Conservation (phyloP, 2,797 vertebrate genomes). For the Knipowitschia caucasica region DNA sequence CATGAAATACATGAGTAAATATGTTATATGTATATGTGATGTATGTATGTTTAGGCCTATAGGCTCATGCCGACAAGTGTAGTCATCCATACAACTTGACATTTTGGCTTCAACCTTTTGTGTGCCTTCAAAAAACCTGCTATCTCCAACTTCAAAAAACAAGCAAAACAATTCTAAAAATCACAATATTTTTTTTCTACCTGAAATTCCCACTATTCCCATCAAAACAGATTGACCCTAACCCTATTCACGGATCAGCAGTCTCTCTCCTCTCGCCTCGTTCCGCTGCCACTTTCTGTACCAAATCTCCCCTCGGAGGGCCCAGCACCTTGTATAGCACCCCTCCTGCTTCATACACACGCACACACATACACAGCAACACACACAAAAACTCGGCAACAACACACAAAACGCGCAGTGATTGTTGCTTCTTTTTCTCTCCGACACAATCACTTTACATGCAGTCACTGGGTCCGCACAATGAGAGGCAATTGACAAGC, state of each 20-base stretch:
- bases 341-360: slow-evolving; percentile 6
- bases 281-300: slow-evolving; percentile 27
- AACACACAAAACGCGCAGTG: neutral
- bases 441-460: slow-evolving; percentile 42
- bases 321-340: slow-evolving; percentile 16
- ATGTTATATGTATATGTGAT: no score
- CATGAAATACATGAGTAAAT: no score
- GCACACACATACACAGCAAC: slow-evolving; percentile 3
- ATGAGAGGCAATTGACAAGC: slow-evolving; percentile 35
- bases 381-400: slow-evolving; percentile 7
- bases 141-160: no score
- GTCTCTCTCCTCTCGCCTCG: slow-evolving; percentile 1
- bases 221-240: no score
- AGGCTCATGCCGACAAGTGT: no score
- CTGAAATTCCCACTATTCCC: no score
- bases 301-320: slow-evolving; percentile 34
- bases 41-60: no score
- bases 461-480: slow-evolving; percentile 49
- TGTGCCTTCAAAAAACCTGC: no score
- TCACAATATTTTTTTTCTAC: no score
- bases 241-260: neutral
- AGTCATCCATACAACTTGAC: no score
- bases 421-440: slow-evolving; percentile 22
- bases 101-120: no score
- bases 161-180: no score